These are phyloP conservation scores for Balearica regulorum DNA, from an alignment of 2,797 vertebrate genomes.

Conservation along the genomic window DNA sequence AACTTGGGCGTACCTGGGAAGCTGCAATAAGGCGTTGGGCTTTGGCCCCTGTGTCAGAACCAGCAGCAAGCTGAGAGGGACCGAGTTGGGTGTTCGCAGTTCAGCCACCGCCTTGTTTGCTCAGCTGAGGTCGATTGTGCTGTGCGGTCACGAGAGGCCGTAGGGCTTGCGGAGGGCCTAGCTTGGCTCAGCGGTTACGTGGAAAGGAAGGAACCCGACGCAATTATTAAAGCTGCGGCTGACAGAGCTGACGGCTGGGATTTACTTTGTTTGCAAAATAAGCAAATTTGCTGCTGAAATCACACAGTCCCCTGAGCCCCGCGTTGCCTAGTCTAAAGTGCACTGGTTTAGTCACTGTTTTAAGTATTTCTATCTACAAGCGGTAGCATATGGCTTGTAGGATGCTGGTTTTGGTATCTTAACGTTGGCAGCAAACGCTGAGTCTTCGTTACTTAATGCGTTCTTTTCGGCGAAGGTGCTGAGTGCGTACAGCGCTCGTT, in stretches of 20 bases:
- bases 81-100: background rate
- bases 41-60: background rate
- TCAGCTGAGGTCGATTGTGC: background rate
- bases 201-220: background rate
- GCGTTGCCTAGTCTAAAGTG: background rate
- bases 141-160: background rate
- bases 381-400: background rate
- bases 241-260: background rate
- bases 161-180: background rate
- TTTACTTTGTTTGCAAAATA: background rate
- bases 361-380: background rate
- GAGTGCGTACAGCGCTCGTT: rapidly evolving
- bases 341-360: background rate
- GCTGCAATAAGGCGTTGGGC: background rate
- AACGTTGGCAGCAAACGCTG: background rate
- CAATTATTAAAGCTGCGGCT: background rate
- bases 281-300: background rate
- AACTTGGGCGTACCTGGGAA: background rate
- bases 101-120: background rate
- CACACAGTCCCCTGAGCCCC: background rate
- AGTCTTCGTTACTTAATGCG: background rate
- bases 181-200: background rate
- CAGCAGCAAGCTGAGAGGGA: background rate
- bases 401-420: background rate
- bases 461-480: background rate